These are phyloP conservation scores for Dissostichus mawsoni DNA, from an alignment of 2,113 vertebrate species.

Conservation along the genomic window DNA sequence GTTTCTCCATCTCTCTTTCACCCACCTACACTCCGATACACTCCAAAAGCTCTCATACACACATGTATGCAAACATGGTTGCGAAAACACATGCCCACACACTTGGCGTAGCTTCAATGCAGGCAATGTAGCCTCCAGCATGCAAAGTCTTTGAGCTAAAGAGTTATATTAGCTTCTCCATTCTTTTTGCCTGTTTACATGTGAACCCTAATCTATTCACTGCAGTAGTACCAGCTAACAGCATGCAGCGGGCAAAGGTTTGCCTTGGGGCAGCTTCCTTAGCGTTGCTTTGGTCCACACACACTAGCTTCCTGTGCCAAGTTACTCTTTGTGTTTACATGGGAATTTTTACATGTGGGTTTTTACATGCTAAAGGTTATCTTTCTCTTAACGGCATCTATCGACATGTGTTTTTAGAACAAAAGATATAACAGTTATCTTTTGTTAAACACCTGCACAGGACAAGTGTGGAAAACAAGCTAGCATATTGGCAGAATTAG, in stretches of 20 bases:
- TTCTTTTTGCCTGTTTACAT: conserved; percentile 1
- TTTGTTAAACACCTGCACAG: conserved; percentile 7
- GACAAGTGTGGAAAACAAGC: background rate
- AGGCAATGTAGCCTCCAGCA: conserved; percentile 14
- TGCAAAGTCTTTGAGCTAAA: conserved; percentile 26
- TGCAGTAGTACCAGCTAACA: conserved; percentile 4
- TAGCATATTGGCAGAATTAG: background rate
- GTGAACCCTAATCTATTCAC: conserved; percentile 12
- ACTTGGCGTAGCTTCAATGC: conserved; percentile 20
- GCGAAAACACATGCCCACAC: conserved; percentile 34
- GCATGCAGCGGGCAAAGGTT: conserved; percentile 30
- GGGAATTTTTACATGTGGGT: background rate
- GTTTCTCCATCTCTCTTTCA: conserved; percentile 36
- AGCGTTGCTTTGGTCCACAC: conserved; percentile 15
- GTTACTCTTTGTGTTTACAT: background rate
- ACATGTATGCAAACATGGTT: conserved; percentile 15
- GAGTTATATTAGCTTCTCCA: conserved; percentile 22
- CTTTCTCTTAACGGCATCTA: background rate
- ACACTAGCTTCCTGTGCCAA: background rate
- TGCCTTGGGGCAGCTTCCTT: background rate
- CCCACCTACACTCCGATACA: conserved; percentile 37
- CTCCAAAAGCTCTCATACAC: background rate
- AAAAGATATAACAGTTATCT: background rate
- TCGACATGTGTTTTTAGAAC: background rate
- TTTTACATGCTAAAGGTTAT: conserved; percentile 15